A percentile compares a stretch with the other conserved stretches of the same genome.
Evolutionary conservation across 1,140 invertebrate genomes (phyloP).

Genomic region (Colletes latitarsis): DNA sequence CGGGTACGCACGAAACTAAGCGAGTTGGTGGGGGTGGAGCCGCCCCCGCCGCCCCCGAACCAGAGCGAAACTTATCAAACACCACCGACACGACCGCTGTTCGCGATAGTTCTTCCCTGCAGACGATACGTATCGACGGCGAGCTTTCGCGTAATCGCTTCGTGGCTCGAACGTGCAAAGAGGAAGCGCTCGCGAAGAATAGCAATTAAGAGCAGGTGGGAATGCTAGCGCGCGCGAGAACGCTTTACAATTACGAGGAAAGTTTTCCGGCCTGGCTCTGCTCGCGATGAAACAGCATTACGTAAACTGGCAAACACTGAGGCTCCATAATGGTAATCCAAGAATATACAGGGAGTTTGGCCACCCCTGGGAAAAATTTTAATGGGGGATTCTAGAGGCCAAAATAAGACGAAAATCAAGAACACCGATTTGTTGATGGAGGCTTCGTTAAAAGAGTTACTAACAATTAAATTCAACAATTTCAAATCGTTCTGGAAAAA

Average conservation of each 20-base stretch:
- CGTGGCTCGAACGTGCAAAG: no score
- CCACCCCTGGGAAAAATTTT: no score
- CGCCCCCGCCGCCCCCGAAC: not conserved
- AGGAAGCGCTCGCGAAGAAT: constrained; percentile 1
- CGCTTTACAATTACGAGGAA: not conserved
- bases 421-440: no score
- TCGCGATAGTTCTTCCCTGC: not conserved
- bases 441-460: no score
- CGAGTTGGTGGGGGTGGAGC: not conserved
- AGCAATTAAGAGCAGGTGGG: not conserved
- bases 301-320: constrained; percentile 53
- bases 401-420: no score
- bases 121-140: no score
- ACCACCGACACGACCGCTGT: not conserved
- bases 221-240: constrained; percentile 10
- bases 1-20: constrained; percentile 38
- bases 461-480: no score
- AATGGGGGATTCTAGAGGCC: no score
- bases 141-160: not conserved
- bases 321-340: constrained; percentile 60
- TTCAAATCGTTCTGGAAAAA: no score
- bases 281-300: constrained; percentile 39
- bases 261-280: not conserved
- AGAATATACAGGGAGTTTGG: no score
- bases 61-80: no score